phyloP scores from a whole-genome alignment of 2,113 vertebrate species.

The Grammomys dolichurus region DNA sequence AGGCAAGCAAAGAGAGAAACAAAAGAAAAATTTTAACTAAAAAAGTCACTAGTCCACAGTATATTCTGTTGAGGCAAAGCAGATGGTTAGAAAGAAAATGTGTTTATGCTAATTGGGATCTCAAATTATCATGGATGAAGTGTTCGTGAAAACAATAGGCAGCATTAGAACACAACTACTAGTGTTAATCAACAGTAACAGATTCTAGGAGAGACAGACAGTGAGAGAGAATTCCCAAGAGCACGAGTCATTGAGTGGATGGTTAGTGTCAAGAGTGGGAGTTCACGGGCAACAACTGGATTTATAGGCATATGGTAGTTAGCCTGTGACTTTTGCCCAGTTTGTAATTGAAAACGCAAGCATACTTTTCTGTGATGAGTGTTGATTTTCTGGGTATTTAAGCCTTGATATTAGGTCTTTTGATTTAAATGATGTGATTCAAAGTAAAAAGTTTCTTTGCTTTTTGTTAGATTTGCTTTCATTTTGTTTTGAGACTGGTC shows the following conservation, averaged over 20 bases:
- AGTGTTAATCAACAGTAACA: not conserved
- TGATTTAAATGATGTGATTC: conserved; percentile 43
- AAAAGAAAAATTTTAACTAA: conserved; percentile 19
- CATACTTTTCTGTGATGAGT: conserved; percentile 22
- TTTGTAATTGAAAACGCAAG: conserved; percentile 35
- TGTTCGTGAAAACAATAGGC: not conserved
- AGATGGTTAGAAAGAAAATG: not conserved
- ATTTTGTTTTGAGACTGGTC: not conserved
- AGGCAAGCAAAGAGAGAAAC: not conserved
- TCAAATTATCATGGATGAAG: conserved; percentile 34
- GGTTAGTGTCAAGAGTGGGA: not conserved
- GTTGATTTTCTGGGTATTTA: conserved; percentile 34
- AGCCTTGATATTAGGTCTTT: conserved; percentile 22
- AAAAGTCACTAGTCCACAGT: not conserved
- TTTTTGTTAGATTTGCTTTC: not conserved
- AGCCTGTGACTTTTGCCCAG: conserved; percentile 10
- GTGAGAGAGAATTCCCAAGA: conserved; percentile 20
- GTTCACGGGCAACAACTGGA: conserved; percentile 1
- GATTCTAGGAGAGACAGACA: conserved; percentile 10
- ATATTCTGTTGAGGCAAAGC: conserved; percentile 36
- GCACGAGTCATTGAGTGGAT: not conserved
- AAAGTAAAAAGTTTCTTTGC: not conserved
- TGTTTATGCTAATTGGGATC: not conserved
- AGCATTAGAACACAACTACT: not conserved
- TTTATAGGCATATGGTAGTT: not conserved